Percentiles rank a stretch among this genome's conserved stretches.
These are phyloP conservation scores for Eulemur coronatus DNA, from an alignment of 2,797 vertebrate genomes.

Conservation along the genomic window DNA sequence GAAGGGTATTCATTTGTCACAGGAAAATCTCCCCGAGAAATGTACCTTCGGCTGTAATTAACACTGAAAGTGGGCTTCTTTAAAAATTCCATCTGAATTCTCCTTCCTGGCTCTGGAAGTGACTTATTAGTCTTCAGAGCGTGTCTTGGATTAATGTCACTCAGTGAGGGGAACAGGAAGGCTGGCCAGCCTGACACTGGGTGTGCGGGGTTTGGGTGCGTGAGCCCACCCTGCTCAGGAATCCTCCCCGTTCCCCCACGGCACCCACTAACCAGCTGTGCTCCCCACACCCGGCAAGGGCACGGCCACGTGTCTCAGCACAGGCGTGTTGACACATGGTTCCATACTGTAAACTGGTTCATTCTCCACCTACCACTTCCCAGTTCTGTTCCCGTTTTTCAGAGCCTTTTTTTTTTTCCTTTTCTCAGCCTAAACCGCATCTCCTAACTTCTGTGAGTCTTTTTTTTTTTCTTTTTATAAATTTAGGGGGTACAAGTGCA, in stretches of 20 bases:
- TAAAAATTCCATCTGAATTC: neutral
- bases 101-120: neutral
- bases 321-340: neutral
- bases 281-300: fast-evolving
- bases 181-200: neutral
- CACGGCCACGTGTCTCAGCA: neutral
- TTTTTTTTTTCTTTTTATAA: neutral
- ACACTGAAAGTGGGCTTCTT: neutral
- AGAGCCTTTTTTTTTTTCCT: neutral
- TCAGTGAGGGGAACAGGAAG: neutral
- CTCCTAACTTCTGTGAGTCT: neutral
- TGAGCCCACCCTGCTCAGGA: neutral
- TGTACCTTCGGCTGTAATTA: neutral
- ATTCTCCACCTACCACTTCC: neutral
- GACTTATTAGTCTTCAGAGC: neutral
- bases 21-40: conserved; percentile 8
- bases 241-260: fast-evolving
- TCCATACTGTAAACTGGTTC: neutral
- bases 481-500: neutral
- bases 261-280: fast-evolving
- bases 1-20: conserved; percentile 10
- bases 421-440: neutral
- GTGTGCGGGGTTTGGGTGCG: fast-evolving
- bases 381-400: neutral
- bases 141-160: neutral